A percentile compares a stretch with the other conserved stretches of the same genome.
These are phyloP conservation scores for Drosophila novamexicana DNA, from an alignment of 1,140 invertebrate genomes.

Conservation along the genomic window DNA sequence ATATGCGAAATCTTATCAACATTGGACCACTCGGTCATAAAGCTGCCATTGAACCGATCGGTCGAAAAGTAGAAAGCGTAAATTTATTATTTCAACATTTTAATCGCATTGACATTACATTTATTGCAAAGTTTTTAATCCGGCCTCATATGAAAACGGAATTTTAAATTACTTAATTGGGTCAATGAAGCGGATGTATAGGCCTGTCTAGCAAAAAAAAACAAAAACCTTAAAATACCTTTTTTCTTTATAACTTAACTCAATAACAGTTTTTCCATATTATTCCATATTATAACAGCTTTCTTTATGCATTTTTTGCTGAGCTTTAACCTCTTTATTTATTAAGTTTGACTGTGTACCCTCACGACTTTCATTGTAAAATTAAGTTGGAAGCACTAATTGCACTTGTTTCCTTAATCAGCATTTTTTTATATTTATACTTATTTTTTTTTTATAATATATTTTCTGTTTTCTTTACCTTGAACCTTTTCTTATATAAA, in stretches of 20 bases:
- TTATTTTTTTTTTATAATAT: neutral
- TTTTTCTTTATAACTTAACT: neutral
- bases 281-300: neutral
- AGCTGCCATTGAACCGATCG: no score
- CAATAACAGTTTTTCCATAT: neutral
- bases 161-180: neutral
- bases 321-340: neutral
- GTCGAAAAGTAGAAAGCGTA: no score
- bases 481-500: neutral
- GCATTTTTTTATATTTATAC: neutral
- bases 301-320: conserved; percentile 2
- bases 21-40: no score
- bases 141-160: neutral
- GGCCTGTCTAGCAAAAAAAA: neutral
- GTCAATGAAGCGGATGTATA: conserved; percentile 28
- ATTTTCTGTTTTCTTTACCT: neutral
- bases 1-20: no score
- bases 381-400: conserved; percentile 9
- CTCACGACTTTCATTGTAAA: neutral
- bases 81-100: no score
- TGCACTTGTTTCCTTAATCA: conserved; percentile 4
- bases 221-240: neutral
- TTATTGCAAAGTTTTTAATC: neutral
- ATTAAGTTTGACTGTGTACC: neutral
- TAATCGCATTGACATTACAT: no score